phyloP scores from a whole-genome alignment of 2,113 vertebrate species.

The Dunckerocampus dactyliophorus region DNA sequence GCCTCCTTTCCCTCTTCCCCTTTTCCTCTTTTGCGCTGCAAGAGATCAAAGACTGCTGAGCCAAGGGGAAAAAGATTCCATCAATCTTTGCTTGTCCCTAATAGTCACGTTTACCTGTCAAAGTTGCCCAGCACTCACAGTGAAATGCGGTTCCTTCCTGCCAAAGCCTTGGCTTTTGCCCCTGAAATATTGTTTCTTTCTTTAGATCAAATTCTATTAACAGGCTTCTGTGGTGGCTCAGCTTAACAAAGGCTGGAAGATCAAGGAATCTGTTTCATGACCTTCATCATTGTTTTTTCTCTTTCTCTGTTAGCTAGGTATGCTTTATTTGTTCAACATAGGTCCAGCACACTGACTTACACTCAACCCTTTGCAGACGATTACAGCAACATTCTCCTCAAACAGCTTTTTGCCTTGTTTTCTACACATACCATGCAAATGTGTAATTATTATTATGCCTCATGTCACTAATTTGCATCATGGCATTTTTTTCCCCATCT shows the following conservation, averaged over 20 bases:
- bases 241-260: slow-evolving; percentile 50
- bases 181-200: slow-evolving; percentile 64
- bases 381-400: neutral
- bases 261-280: slow-evolving; percentile 59
- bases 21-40: slow-evolving; percentile 45
- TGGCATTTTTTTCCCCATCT: too few relatives aligned
- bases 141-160: slow-evolving; percentile 60
- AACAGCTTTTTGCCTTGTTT: neutral
- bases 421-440: too few relatives aligned
- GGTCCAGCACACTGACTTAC: slow-evolving; percentile 45
- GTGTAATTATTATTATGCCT: too few relatives aligned
- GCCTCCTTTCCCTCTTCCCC: slow-evolving; percentile 40
- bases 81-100: slow-evolving; percentile 69
- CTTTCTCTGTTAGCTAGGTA: slow-evolving; percentile 40
- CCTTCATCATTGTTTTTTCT: slow-evolving; percentile 48
- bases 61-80: slow-evolving; percentile 64
- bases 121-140: slow-evolving; percentile 60
- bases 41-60: slow-evolving; percentile 73
- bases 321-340: slow-evolving; percentile 49
- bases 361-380: neutral
- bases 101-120: slow-evolving; percentile 70
- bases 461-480: too few relatives aligned
- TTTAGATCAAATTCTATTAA: slow-evolving; percentile 66
- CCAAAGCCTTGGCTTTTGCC: slow-evolving; percentile 62
- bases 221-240: slow-evolving; percentile 38